phyloP scores from a whole-genome alignment of 2,888 invertebrate genomes.

The Caenorhabditis doughertyi region DNA sequence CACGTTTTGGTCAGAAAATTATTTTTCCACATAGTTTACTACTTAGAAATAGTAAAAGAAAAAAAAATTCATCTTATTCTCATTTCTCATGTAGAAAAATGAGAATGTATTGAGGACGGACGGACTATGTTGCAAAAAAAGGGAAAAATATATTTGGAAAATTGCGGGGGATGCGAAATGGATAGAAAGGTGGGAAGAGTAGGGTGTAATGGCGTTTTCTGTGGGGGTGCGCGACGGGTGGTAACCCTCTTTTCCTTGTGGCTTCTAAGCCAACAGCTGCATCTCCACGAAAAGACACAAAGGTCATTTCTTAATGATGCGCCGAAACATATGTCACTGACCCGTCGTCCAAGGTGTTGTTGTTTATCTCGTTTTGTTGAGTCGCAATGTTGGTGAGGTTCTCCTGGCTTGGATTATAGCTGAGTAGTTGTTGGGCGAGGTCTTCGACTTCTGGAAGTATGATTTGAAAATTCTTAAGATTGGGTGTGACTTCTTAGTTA shows the following conservation, averaged over 20 bases:
- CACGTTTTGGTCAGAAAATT: neutral
- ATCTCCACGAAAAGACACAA: slow-evolving; percentile 25
- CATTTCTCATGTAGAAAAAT: slow-evolving; percentile 24
- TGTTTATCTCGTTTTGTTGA: slow-evolving; percentile 17
- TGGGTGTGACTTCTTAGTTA: neutral
- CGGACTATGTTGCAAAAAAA: slow-evolving; percentile 16
- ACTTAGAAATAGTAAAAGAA: neutral
- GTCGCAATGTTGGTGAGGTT: slow-evolving; percentile 12
- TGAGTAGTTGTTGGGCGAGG: slow-evolving; percentile 21
- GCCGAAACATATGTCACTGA: slow-evolving; percentile 51
- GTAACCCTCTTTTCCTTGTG: slow-evolving; percentile 5
- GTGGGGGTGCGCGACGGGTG: slow-evolving; percentile 54
- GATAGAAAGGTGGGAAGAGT: slow-evolving; percentile 12
- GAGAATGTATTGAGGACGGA: slow-evolving; percentile 20
- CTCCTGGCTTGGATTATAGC: slow-evolving; percentile 9
- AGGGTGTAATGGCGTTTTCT: slow-evolving; percentile 18
- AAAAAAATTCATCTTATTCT: slow-evolving; percentile 7
- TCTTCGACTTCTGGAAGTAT: slow-evolving; percentile 10
- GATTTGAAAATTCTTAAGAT: neutral
- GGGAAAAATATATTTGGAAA: neutral
- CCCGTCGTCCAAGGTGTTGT: slow-evolving; percentile 31
- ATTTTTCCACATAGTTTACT: neutral
- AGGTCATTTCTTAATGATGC: slow-evolving; percentile 51
- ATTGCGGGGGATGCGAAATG: slow-evolving; percentile 16
- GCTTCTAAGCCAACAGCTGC: slow-evolving; percentile 51